Conservation (phyloP, 2,113 vertebrate species). For the Lipotes vexillifer region DNA sequence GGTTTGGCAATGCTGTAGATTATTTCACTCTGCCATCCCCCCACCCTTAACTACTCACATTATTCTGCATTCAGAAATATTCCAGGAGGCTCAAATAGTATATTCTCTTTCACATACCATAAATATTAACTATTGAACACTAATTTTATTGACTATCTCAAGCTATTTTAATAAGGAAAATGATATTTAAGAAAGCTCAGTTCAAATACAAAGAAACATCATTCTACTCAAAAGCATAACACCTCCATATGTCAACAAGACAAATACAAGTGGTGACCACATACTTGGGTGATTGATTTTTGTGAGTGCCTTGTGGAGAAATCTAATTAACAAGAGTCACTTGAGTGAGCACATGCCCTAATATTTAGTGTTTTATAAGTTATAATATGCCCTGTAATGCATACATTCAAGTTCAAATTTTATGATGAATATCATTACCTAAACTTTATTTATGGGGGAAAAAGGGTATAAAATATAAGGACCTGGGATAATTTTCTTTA, state of each 20-base stretch:
- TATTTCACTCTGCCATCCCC: neutral
- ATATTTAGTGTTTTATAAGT: neutral
- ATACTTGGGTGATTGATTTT: neutral
- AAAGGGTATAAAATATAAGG: neutral
- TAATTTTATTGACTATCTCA: neutral
- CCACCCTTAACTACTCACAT: neutral
- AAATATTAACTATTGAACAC: neutral
- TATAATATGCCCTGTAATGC: neutral
- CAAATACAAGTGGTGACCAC: neutral
- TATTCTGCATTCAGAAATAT: neutral
- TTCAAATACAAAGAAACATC: neutral
- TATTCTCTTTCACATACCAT: neutral
- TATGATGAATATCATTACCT: neutral
- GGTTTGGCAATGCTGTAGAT: too few species aligned
- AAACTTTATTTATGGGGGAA: neutral
- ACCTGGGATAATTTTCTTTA: neutral
- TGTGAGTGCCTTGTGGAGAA: neutral
- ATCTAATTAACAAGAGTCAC: neutral
- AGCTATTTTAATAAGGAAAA: neutral
- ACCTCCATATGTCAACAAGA: neutral
- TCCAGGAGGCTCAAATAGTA: neutral
- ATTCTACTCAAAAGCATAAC: neutral
- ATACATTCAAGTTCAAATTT: neutral
- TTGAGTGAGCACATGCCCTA: neutral
- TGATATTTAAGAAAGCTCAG: neutral